Base-by-base conservation (phyloP, 2,797 vertebrate species). In the Pangasius sanitwongsei region DNA sequence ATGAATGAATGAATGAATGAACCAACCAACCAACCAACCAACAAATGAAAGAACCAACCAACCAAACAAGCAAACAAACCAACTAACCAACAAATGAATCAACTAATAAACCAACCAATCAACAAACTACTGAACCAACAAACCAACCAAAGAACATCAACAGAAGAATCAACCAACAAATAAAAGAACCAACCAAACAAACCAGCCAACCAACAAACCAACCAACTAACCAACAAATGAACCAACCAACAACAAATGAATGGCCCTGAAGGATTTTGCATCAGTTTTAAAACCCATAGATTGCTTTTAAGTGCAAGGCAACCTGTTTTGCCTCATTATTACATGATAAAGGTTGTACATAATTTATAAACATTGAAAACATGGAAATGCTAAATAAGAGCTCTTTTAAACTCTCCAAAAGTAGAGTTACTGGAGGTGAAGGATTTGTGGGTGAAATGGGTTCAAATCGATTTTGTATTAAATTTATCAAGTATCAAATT, bases 401-500 rank as follows among this genome's bases (percentile, higher is more conserved):
- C 50, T 12, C 18, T 81, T 23, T 15, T 81, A 59, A 57, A 23
- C 53, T 57, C 77, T 59, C 78, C 1, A 23, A 59, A 59, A 37
- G 53, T 37, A 13, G 48, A 78, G 28, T 34, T 55, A 55, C 50
- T 20, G 83, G 65, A 69, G 83, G 63, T 53, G 65, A 48, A 55
- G 83, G 65, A 8, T 37, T 34, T 34, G 83, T 37, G 48, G 65
- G 8, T 53, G 20, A 53, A 85, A 69, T 50, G 65, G 55, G 34
- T 69, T 83, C 63, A 53, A 4, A 82, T 82, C 72, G 87, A 72
- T 83, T 83, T 83, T 72, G 31, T 59, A 83, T 88, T 74, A 72
- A 18, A 69, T 70, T 70, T 85, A 70, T 85, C 65, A 69, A 53
- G 28, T 84, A 75, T 88, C 55, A 84, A 50, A 67, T 85, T 65